Conservation (phyloP, 2,888 invertebrate genomes). For the Noctua fimbriata region DNA sequence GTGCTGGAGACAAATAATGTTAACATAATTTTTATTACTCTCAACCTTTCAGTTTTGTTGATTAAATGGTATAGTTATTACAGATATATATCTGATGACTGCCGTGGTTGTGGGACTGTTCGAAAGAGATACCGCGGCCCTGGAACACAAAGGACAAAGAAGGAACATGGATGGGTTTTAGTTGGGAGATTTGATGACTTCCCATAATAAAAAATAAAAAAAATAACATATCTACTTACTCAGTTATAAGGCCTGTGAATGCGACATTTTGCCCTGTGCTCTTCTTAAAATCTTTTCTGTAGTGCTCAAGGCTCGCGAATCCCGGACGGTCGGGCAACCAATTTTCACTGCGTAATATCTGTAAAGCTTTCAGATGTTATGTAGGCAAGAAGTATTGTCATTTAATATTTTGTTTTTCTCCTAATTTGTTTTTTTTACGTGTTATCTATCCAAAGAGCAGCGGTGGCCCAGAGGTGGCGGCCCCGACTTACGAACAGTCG, state of each 20-base stretch:
- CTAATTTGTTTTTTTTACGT: neutral
- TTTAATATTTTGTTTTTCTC: neutral
- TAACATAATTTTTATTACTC: neutral
- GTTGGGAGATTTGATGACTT: no score
- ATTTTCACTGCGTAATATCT: conserved; percentile 81
- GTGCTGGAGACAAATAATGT: conserved; percentile 11
- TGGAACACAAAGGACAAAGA: no score
- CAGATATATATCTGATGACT: no score
- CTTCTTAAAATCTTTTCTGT: conserved; percentile 70
- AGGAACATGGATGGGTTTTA: no score
- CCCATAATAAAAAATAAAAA: no score
- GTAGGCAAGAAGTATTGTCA: neutral
- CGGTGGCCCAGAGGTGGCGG: no score
- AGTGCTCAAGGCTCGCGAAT: conserved; percentile 76
- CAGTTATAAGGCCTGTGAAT: conserved; percentile 58
- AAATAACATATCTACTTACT: conserved; percentile 44
- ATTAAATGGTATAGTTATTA: no score
- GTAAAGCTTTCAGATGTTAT: neutral
- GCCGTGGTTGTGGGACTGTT: no score
- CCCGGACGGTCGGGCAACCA: conserved; percentile 76
- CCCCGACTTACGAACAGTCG: no score
- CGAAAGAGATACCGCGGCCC: no score
- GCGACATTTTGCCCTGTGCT: conserved; percentile 35
- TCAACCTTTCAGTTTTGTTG: neutral
- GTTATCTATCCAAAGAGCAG: no score